Evolutionary conservation across 2,797 vertebrate species (phyloP).

Genomic region (Spheniscus humboldti): DNA sequence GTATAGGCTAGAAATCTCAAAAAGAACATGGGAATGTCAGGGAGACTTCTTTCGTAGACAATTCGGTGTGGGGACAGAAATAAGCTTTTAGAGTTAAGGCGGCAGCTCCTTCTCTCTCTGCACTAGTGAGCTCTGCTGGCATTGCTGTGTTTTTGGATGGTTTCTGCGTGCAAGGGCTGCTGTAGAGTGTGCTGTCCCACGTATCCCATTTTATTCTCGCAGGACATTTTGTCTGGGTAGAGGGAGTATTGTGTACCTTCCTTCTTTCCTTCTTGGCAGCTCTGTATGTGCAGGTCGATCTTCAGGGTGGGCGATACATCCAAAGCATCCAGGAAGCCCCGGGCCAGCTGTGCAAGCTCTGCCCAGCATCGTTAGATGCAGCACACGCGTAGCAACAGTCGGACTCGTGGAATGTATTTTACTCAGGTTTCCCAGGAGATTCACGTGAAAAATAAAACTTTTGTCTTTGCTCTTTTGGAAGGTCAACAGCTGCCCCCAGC

Average conservation of each 20-base stretch:
- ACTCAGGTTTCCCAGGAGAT: neutral
- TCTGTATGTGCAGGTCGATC: neutral
- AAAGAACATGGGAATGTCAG: neutral
- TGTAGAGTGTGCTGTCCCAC: neutral
- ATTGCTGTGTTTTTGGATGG: too few relatives aligned
- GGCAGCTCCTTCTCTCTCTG: neutral
- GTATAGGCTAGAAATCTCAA: neutral
- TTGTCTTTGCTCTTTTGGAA: neutral
- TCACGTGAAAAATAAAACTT: neutral
- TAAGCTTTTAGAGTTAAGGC: neutral
- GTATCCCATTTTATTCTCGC: rapidly evolving
- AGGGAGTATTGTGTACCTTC: neutral
- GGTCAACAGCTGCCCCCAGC: neutral
- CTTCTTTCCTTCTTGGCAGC: neutral
- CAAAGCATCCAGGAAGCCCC: neutral
- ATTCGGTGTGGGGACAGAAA: neutral
- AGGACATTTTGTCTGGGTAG: neutral
- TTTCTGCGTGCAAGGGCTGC: neutral
- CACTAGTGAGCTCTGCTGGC: neutral
- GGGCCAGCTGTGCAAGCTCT: neutral
- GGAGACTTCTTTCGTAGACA: neutral
- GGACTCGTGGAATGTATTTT: neutral
- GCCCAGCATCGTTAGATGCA: too few relatives aligned
- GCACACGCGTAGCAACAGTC: rapidly evolving
- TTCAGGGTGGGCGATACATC: neutral